These are phyloP conservation scores for Labeo catla DNA, from an alignment of 2,113 vertebrate species.

Conservation along the genomic window DNA sequence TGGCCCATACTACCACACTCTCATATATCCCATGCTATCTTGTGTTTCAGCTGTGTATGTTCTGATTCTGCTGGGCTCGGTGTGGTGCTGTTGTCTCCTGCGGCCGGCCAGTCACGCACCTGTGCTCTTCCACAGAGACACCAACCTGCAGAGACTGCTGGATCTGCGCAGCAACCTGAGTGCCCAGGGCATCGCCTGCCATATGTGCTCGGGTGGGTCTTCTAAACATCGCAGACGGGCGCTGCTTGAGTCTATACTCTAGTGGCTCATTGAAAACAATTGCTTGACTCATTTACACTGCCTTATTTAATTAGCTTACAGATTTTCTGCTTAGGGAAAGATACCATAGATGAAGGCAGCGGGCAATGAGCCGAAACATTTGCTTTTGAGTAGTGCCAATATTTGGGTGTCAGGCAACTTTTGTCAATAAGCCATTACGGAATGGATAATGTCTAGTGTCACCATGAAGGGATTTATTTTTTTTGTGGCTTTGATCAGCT, in stretches of 20 bases:
- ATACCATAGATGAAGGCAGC: not conserved
- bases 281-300: not conserved
- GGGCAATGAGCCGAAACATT: not conserved
- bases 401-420: not conserved
- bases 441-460: not conserved
- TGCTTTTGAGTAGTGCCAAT: conserved; percentile 1
- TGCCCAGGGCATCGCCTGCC: conserved; percentile 93
- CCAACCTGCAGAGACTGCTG: conserved; percentile 94
- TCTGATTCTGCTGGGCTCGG: conserved; percentile 84
- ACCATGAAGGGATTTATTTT: not conserved
- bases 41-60: conserved; percentile 83
- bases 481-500: not conserved
- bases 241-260: not conserved
- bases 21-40: conserved; percentile 21
- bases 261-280: conserved; percentile 2
- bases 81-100: conserved; percentile 88
- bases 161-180: conserved; percentile 97
- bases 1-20: not conserved
- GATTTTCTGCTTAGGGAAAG: not conserved
- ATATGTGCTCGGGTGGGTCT: conserved; percentile 92
- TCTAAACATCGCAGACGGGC: not conserved
- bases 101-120: conserved; percentile 92
- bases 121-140: conserved; percentile 88
- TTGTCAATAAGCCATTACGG: not conserved
- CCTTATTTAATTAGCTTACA: conserved; percentile 12